These are phyloP conservation scores for Zaprionus nigranus DNA, from an alignment of 1,140 invertebrate genomes.

Conservation along the genomic window DNA sequence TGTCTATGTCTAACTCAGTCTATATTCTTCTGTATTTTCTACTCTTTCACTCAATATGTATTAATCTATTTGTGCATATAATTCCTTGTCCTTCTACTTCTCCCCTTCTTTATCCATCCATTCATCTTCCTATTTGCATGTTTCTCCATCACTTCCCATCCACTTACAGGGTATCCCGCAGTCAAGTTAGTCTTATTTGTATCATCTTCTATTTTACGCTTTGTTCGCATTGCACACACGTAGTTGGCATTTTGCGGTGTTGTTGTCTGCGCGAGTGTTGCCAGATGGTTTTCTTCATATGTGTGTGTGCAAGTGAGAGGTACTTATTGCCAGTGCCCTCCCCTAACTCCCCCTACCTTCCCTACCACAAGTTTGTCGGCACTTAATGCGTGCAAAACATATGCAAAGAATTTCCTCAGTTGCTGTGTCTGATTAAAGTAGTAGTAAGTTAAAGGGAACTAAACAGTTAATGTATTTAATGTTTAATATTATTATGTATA, in stretches of 20 bases:
- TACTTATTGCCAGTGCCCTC: background rate
- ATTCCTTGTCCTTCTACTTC: background rate
- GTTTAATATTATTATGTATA: too few relatives aligned
- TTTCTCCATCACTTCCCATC: background rate
- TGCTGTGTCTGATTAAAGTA: conserved; percentile 4
- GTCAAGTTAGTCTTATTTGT: too few relatives aligned
- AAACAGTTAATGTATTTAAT: background rate
- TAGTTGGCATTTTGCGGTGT: conserved; percentile 44
- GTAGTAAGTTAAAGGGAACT: background rate
- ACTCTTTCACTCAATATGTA: too few relatives aligned
- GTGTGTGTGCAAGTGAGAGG: conserved; percentile 17
- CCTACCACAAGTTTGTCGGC: background rate
- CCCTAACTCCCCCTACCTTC: background rate
- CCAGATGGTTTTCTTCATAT: conserved; percentile 34
- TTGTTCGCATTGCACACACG: conserved; percentile 43
- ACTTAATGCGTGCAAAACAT: background rate
- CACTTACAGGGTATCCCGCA: background rate
- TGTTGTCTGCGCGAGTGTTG: conserved; percentile 45
- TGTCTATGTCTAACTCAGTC: too few relatives aligned
- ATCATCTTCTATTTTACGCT: conserved; percentile 6
- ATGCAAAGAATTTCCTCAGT: conserved; percentile 8
- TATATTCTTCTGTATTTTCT: too few relatives aligned
- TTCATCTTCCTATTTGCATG: background rate
- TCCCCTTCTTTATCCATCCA: background rate
- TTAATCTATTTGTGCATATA: too few relatives aligned